Evolutionary conservation across 2,113 vertebrate genomes (phyloP).

Genomic region (Puffinus mauretanicus): DNA sequence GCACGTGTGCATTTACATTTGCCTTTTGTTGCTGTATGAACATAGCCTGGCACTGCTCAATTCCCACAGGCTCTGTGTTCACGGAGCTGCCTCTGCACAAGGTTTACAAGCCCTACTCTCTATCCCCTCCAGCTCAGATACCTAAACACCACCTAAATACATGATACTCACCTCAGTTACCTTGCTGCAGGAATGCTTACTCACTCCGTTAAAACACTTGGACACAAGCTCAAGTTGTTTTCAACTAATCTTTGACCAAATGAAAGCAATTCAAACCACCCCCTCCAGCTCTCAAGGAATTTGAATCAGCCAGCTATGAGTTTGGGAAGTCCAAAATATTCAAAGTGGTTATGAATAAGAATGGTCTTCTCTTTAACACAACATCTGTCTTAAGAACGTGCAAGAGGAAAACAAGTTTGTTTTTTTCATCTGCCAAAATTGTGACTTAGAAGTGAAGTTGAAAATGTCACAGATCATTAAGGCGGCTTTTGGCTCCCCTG

Average conservation of each 20-base stretch:
- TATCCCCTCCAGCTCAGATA: background rate
- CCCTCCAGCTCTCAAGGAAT: background rate
- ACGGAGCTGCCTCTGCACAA: background rate
- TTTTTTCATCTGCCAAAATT: background rate
- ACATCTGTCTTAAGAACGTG: background rate
- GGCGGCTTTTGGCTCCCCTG: background rate
- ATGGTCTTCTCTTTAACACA: background rate
- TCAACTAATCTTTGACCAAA: background rate
- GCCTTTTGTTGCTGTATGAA: background rate
- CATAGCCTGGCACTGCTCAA: background rate
- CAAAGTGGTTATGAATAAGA: background rate
- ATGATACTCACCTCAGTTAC: background rate
- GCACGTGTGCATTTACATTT: background rate
- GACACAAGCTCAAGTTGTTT: background rate
- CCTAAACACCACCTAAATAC: background rate
- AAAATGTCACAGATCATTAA: background rate
- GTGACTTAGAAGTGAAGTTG: background rate
- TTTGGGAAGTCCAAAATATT: background rate
- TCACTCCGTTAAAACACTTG: background rate
- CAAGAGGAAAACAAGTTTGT: background rate
- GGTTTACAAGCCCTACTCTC: background rate
- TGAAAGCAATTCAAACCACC: background rate
- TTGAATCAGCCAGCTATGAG: background rate
- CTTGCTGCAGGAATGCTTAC: background rate
- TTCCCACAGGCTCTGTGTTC: background rate